Conservation (phyloP, 2,113 vertebrate genomes). For the Connochaetes taurinus region DNA sequence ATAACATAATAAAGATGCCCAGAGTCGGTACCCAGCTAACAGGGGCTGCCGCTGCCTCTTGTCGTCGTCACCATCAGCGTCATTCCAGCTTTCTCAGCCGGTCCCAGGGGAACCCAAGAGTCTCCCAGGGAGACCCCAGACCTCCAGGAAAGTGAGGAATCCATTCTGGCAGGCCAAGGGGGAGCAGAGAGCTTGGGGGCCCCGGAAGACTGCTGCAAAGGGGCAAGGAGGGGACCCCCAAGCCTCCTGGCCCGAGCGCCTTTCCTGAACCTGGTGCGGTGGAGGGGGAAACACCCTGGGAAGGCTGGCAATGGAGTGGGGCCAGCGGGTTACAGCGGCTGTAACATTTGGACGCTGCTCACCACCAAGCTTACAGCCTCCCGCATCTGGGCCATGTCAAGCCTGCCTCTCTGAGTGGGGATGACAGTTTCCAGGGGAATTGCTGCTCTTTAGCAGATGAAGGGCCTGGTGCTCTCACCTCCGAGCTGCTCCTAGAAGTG, state of each 20-base stretch:
- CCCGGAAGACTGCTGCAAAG: fast-evolving
- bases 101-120: background rate
- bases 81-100: background rate
- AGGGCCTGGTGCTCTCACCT: background rate
- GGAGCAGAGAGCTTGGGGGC: background rate
- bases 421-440: background rate
- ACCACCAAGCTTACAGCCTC: background rate
- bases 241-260: background rate
- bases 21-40: fast-evolving
- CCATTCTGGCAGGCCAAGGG: background rate
- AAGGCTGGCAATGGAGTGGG: fast-evolving
- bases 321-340: background rate
- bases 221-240: background rate
- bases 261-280: fast-evolving
- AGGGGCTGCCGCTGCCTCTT: fast-evolving
- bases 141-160: background rate
- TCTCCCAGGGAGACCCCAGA: background rate
- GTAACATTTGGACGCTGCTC: fast-evolving
- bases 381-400: background rate
- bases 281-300: background rate
- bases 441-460: background rate
- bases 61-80: fast-evolving
- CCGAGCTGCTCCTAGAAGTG: background rate
- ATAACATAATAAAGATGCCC: fast-evolving
- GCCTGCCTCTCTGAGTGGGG: background rate